A percentile compares a stretch with the other conserved stretches of the same genome.
Evolutionary conservation across 2,797 vertebrate genomes (phyloP).

Genomic region (Pempheris klunzingeri): DNA sequence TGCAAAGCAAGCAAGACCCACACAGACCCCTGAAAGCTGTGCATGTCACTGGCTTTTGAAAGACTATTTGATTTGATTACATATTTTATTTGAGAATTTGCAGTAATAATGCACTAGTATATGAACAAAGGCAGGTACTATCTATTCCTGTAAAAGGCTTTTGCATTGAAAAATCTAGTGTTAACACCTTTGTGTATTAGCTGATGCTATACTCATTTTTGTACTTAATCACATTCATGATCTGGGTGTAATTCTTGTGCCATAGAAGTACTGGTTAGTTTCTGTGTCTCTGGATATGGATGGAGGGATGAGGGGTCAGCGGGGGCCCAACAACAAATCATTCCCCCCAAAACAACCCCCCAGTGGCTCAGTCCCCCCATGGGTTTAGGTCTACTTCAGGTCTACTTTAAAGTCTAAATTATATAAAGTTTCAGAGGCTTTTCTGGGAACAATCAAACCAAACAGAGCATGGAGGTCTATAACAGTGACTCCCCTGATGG

Average conservation of each 20-base stretch:
- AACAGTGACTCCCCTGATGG: not conserved
- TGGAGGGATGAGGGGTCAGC: not conserved
- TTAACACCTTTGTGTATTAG: too few relatives aligned
- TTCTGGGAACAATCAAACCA: not conserved
- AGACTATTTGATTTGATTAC: too few relatives aligned
- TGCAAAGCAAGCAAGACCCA: too few relatives aligned
- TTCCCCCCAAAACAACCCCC: not conserved
- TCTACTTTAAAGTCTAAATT: not conserved
- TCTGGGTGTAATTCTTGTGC: not conserved
- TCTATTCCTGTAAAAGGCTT: not conserved
- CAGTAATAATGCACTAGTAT: not conserved
- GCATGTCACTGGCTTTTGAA: too few relatives aligned
- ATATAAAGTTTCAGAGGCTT: not conserved
- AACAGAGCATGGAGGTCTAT: not conserved
- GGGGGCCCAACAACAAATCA: slow-evolving; percentile 1
- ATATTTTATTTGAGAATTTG: not conserved
- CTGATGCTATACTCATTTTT: not conserved
- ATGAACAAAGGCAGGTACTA: not conserved
- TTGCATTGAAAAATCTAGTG: not conserved
- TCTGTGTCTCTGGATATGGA: not conserved
- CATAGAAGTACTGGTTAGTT: not conserved
- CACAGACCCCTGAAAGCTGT: too few relatives aligned
- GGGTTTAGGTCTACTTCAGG: not conserved
- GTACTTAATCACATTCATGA: not conserved
- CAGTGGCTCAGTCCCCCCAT: not conserved